phyloP scores from a whole-genome alignment of 2,888 invertebrate genomes.

The Eucriotettix oculatus region DNA sequence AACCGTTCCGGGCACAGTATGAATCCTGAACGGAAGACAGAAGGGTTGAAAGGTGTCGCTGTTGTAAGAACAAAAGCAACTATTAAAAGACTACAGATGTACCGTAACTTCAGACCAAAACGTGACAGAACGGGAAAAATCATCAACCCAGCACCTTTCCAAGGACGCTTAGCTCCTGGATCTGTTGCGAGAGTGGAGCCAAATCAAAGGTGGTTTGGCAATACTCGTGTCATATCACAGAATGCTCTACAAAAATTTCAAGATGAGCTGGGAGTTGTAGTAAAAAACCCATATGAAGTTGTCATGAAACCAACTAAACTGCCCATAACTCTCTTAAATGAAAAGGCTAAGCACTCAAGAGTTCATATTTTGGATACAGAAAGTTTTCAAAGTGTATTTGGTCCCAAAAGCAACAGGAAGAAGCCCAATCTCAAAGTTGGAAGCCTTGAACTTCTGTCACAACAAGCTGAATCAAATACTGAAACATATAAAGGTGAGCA shows the following conservation, averaged over 20 bases:
- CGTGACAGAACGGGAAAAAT: constrained; percentile 82
- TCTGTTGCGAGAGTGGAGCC: constrained; percentile 91
- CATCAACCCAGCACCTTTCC: constrained; percentile 87
- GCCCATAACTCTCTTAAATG: constrained; percentile 86
- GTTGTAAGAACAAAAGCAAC: constrained; percentile 80
- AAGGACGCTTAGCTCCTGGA: constrained; percentile 74
- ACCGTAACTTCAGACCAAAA: constrained; percentile 91
- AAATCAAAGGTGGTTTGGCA: constrained; percentile 97
- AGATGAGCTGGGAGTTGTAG: constrained; percentile 83
- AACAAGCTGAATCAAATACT: constrained; percentile 49
- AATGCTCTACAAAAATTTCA: constrained; percentile 77
- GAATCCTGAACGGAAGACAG: constrained; percentile 76
- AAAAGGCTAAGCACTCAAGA: constrained; percentile 73
- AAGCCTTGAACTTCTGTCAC: constrained; percentile 62
- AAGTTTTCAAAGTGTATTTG: constrained; percentile 86
- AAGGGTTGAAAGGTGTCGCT: constrained; percentile 67
- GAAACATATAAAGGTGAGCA: constrained; percentile 66
- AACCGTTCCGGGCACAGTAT: constrained; percentile 81
- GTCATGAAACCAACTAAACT: constrained; percentile 92
- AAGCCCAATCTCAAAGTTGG: constrained; percentile 61
- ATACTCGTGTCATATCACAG: constrained; percentile 92
- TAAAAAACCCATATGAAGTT: constrained; percentile 93
- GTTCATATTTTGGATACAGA: constrained; percentile 94
- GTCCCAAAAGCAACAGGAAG: constrained; percentile 84
- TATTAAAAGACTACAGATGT: constrained; percentile 95